Evolutionary conservation across 2,888 invertebrate species (phyloP).

Genomic region (Colletes collaris): DNA sequence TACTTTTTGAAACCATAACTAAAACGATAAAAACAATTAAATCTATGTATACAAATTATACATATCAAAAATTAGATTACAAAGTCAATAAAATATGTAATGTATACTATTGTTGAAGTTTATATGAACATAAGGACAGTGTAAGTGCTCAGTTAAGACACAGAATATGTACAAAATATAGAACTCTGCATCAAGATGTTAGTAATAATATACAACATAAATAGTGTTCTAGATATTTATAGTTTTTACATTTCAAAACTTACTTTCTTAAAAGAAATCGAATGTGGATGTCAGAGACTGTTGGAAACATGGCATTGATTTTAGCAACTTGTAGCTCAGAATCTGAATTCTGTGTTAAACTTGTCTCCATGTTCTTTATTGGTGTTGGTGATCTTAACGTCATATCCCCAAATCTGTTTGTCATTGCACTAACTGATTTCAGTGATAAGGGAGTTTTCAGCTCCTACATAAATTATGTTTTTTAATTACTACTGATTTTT

Average conservation of each 20-base stretch:
- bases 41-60: too few species aligned
- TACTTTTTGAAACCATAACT: too few species aligned
- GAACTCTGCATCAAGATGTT: neutral
- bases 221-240: neutral
- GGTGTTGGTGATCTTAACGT: conserved; percentile 81
- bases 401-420: conserved; percentile 80
- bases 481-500: conserved; percentile 9
- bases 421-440: conserved; percentile 79
- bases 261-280: conserved; percentile 94
- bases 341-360: conserved; percentile 86
- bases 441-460: conserved; percentile 80
- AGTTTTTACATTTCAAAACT: conserved; percentile 81
- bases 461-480: conserved; percentile 72
- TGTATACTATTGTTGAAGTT: too few species aligned
- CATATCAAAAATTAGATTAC: too few species aligned
- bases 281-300: conserved; percentile 94
- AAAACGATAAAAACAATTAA: too few species aligned
- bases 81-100: too few species aligned
- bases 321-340: conserved; percentile 90
- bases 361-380: conserved; percentile 84
- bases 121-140: too few species aligned
- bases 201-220: conserved; percentile 1
- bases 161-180: too few species aligned
- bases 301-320: conserved; percentile 95
- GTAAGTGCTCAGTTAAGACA: too few species aligned